Base-by-base conservation (phyloP, 2,888 invertebrate species). In the Drosophila longiperda region DNA sequence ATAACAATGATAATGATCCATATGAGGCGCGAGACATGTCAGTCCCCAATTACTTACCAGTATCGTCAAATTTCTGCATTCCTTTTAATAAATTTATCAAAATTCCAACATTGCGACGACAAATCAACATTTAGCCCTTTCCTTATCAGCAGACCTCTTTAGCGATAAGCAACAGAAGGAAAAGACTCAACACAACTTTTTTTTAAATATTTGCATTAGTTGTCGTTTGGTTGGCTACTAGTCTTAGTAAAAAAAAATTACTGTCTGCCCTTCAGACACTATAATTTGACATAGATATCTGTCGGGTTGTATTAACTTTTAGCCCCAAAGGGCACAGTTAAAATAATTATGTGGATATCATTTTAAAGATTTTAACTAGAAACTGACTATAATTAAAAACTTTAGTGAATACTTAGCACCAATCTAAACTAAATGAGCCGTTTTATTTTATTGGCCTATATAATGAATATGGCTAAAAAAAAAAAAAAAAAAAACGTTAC, bases 371-470 rank as follows among this genome's bases (percentile, higher is more conserved):
- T n/a, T 40, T 50, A 7, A 9, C 26, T 15, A 65, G 11, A 42
- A 55, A 52, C 54, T 67, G 67, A 63, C 73, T 77, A 78, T 84
- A 73, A 68, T 71, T 76, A 52, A 76, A 73, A 55, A 54, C 66
- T 66, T 63, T 62, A 58, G 63, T 38, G 12, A 4, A 59, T 23
- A 63, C 66, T 58, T 63, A 17, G 54, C 53, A 61, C 60, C 68
- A 38, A 73, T 59, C 70, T 68, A 52, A 65, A 61, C 54, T 67
- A 73, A 83, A 66, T 63, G 70, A 71, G 64, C 63, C 68, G 69
- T 63, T 78, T 78, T 67, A 73, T 87, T 87, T 89, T 75, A 82
- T 82, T 78, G 77, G 72, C 78, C 78, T 66, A 77, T 80, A 87
- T 79, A 84, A 59, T 75, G 26, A 64, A 81, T 72, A 76, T 72